Base-by-base conservation (phyloP, 2,888 invertebrate species). In the Caenorhabditis sp. region DNA sequence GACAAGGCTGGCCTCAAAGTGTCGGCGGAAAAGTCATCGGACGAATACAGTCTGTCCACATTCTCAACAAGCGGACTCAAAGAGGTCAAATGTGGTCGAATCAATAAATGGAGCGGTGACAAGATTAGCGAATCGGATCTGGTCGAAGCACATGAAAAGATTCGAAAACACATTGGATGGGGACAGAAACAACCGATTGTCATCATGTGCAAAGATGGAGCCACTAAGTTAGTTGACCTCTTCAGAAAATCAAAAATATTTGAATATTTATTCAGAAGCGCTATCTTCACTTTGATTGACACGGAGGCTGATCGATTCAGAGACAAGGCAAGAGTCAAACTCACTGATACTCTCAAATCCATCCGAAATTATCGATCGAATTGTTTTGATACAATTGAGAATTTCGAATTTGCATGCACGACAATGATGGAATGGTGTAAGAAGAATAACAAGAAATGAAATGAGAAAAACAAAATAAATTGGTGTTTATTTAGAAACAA, bases 241-340 rank as follows among this genome's bases (percentile, higher is more conserved):
- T n/a, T n/a, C n/a, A n/a, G n/a, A n/a, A n/a, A n/a, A n/a, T n/a
- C 12, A 10, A 10, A n/a, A 43, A 4, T 21, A 31, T 49, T 5
- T 21, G 23, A 12, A 21, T 5, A 26, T 43, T 19, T 36, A 65
- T 70, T 19, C 43, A 71, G 72, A 49, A 36, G 64, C 24, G 77
- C 73, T 4, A 21, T 70, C 14, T 69, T 70, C 14, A 59, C 66
- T 3, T 58, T 73, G 10, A 26, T 73, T 12, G 77, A 77, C 58
- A 67, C 31, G 5, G 77, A 77, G 62, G 24, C 66, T 51, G 70
- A 73, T 17, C 60, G 77, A 36, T 58, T 73, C 43, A 62, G 58
- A 19, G 61, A 65, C 17, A 49, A 54, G 12, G 57, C 59, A 31
- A 57, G 24, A 19, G 60, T 62, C n/a, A 66, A 69, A 53, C 37